Evolutionary conservation across 2,888 invertebrate species (phyloP), one percentile per base, ranked within the genome.

Genomic region (Drosophila fungiperda): DNA sequence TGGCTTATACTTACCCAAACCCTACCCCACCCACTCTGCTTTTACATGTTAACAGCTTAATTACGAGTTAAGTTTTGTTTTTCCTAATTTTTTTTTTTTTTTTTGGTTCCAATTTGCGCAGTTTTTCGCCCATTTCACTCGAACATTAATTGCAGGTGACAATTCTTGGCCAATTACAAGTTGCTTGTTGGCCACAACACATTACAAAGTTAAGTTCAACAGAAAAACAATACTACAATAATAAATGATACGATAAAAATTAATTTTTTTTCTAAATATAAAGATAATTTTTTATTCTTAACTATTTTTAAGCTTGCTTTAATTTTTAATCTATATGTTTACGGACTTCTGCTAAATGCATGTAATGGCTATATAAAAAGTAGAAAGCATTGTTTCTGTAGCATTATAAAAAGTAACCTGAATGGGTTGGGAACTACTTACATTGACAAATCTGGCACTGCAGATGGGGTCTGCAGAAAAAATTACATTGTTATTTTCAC

Each of bases 401-500:
- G 57, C 52, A 55, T 61, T 40, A 52, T 53, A 11, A 12, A 23
- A 2, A 45, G 36, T 49, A 48, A 4, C 8, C 23, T 7, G 20
- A 4, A 32, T 7, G 64, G 42, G 33, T 29, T 23, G 36, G 33
- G 32, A 36, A 15, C 8, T 5, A 7, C 53, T 32, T 17, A 40
- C 3, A 36, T 42, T 64, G 57, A 57, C 52, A 57, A 61, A 40
- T 57, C 59, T 52, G n/a, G 29, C 54, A 38, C 45, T 76, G 63
- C 63, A 63, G 78, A 70, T 70, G 48, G 62, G 58, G 60, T 29
- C 63, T 73, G 73, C 61, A 82, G 78, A 66, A 89, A 78, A 87
- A 89, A 89, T 83, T 86, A 83, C 86, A 89, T 87, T 82, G 88
- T 88, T 83, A 84, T 87, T 87, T 89, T 76, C 88, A 84, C 82